Evolutionary conservation across 2,797 vertebrate genomes (phyloP).

Genomic region (Sparidentex hasta): DNA sequence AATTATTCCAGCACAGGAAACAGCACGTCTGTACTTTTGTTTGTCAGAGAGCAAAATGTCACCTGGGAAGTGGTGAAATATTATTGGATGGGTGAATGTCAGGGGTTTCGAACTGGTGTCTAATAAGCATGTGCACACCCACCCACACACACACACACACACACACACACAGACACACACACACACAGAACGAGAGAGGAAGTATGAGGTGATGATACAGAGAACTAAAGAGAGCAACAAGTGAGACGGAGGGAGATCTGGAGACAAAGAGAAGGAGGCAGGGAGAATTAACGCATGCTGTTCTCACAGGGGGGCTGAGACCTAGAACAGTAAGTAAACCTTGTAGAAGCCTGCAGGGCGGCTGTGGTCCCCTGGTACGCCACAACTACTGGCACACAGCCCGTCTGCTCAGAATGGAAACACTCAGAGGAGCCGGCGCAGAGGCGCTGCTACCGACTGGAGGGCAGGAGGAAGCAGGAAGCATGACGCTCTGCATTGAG

Average conservation of each 20-base stretch:
- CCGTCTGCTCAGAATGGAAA: slow-evolving; percentile 48
- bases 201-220: slow-evolving; percentile 2
- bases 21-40: not conserved
- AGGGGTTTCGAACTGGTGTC: slow-evolving; percentile 1
- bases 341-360: slow-evolving; percentile 73
- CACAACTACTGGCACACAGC: slow-evolving; percentile 54
- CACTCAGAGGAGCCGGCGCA: slow-evolving; percentile 21
- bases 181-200: not conserved
- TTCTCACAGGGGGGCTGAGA: slow-evolving; percentile 72
- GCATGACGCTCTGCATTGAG: slow-evolving; percentile 13
- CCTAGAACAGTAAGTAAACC: slow-evolving; percentile 83
- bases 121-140: slow-evolving; percentile 5
- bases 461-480: slow-evolving; percentile 54
- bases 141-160: not conserved
- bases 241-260: slow-evolving; percentile 36
- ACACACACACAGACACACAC: not conserved
- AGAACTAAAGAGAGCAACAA: slow-evolving; percentile 6
- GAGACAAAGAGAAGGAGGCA: slow-evolving; percentile 33
- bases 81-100: not conserved
- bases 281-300: slow-evolving; percentile 73
- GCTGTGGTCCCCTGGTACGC: slow-evolving; percentile 69
- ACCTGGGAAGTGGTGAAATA: not conserved
- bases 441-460: slow-evolving; percentile 15
- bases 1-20: not conserved
- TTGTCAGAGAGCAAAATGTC: not conserved